Conservation (phyloP, 92 coral and sea anemone genomes). For the Nematostella vectensis region DNA sequence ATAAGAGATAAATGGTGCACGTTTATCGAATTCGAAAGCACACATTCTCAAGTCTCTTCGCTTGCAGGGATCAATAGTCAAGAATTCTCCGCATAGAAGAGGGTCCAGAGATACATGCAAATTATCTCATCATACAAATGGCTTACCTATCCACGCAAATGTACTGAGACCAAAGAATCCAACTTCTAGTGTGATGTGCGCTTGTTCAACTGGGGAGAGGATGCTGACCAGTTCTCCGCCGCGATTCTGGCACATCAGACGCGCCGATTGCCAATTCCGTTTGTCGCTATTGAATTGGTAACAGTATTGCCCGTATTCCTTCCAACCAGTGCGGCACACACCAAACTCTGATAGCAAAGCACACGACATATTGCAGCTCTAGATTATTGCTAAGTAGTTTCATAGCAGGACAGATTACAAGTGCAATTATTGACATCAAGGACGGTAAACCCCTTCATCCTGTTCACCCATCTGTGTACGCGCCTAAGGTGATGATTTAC, state of each 20-base stretch:
- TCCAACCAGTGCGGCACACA: constrained; percentile 72
- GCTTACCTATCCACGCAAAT: constrained; percentile 81
- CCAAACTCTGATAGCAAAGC: constrained; percentile 87
- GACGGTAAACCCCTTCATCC: too few species aligned
- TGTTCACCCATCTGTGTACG: too few species aligned
- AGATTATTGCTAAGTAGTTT: neutral
- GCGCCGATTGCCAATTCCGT: constrained; percentile 45
- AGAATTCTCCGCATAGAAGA: too few species aligned
- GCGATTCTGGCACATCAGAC: constrained; percentile 49
- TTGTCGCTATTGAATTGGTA: constrained; percentile 62
- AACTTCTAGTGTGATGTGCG: constrained; percentile 57
- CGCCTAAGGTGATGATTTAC: too few species aligned
- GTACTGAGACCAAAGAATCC: constrained; percentile 41
- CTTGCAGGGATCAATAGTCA: too few species aligned
- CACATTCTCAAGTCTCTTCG: too few species aligned
- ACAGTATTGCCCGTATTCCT: constrained; percentile 83
- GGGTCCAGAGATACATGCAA: too few species aligned
- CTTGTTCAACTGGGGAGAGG: constrained; percentile 83
- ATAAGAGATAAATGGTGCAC: too few species aligned
- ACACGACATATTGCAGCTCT: too few species aligned
- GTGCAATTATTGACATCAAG: neutral
- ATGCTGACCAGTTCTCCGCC: constrained; percentile 80
- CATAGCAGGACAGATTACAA: neutral
- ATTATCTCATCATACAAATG: neutral
- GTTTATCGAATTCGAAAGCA: too few species aligned